These are phyloP conservation scores for Chymomyza amoena DNA, from an alignment of 2,888 invertebrate genomes.

Conservation along the genomic window DNA sequence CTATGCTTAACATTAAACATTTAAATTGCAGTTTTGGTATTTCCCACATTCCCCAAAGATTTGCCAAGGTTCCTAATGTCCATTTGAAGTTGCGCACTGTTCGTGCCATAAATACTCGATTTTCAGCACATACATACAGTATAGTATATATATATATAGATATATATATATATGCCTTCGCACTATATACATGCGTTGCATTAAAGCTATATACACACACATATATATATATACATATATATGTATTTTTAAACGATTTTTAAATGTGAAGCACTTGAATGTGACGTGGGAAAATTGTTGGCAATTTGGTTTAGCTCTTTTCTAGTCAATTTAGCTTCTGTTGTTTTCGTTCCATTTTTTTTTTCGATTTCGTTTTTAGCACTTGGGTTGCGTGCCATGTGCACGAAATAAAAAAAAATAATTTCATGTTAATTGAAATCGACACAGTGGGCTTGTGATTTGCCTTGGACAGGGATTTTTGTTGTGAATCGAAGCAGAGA, in stretches of 20 bases:
- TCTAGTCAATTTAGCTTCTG: not conserved
- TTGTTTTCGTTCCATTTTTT: not conserved
- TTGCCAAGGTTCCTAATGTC: not conserved
- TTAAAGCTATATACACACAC: not conserved
- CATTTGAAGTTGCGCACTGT: not conserved
- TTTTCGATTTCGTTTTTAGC: not conserved
- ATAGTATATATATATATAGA: too few species aligned
- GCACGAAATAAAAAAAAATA: not conserved
- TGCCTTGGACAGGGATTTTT: not conserved
- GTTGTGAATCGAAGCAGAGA: not conserved
- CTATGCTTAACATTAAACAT: not conserved
- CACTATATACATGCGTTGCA: not conserved
- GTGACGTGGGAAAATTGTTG: not conserved
- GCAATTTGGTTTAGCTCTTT: not conserved
- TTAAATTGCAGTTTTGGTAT: not conserved
- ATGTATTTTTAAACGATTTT: slow-evolving; percentile 7
- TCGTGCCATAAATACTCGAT: not conserved
- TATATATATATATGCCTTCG: too few species aligned
- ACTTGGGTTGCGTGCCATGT: not conserved
- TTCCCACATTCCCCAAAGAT: not conserved
- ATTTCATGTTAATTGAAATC: not conserved
- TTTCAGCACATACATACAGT: not conserved
- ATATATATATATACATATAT: not conserved
- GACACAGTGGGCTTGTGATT: not conserved
- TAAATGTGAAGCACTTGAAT: slow-evolving; percentile 3